Evolutionary conservation across 2,113 vertebrate species (phyloP).

Genomic region (Gallinago undulata): DNA sequence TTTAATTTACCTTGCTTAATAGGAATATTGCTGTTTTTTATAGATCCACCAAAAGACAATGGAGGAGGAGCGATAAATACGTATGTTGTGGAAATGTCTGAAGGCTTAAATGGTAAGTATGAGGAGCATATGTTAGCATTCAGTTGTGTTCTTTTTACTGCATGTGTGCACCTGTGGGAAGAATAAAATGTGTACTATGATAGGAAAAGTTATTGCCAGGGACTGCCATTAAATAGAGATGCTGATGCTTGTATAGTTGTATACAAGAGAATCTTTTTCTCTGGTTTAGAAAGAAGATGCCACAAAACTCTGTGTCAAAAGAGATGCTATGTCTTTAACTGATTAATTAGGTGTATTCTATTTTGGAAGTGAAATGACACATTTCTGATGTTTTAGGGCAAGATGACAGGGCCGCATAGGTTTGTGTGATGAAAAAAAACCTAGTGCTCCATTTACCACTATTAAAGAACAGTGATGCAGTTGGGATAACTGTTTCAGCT

Average conservation of each 20-base stretch:
- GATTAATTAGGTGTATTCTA: neutral
- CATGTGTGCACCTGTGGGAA: neutral
- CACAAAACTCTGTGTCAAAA: neutral
- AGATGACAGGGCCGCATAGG: neutral
- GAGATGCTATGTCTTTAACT: neutral
- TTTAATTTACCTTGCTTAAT: neutral
- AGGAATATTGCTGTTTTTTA: neutral
- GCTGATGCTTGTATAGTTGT: neutral
- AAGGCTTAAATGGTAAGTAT: conserved; percentile 84
- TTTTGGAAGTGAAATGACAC: neutral
- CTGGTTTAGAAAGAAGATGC: neutral
- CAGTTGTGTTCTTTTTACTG: neutral
- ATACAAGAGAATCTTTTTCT: neutral
- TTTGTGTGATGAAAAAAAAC: neutral
- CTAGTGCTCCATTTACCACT: neutral
- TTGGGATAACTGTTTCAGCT: neutral
- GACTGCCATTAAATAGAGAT: neutral
- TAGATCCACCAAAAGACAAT: conserved; percentile 92
- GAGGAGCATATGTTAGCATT: neutral
- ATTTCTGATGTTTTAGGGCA: neutral
- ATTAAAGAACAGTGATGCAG: neutral
- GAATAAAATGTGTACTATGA: neutral
- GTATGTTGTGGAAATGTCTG: conserved; percentile 89
- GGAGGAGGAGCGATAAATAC: conserved; percentile 89
- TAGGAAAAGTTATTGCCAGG: neutral